Conservation (phyloP, 2,113 vertebrate genomes). For the Platycercus adscitus region DNA sequence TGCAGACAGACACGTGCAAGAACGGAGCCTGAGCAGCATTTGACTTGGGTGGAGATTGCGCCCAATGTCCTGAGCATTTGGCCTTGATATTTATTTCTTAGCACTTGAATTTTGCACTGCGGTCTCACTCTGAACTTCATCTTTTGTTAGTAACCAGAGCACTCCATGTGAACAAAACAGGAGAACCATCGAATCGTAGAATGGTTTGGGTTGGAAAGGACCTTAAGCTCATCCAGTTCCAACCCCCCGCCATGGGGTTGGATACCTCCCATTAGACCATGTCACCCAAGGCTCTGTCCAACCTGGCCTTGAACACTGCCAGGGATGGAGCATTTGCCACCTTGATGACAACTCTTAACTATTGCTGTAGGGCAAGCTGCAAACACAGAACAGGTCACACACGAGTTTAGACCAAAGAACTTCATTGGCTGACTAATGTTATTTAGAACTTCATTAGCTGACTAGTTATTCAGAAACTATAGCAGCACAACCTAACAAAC, state of each 20-base stretch:
- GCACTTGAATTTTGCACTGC: neutral
- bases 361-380: neutral
- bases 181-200: neutral
- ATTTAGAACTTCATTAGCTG: neutral
- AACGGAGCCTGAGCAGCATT: neutral
- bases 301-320: neutral
- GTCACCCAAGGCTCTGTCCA: neutral
- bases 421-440: neutral
- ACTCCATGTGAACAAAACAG: neutral
- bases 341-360: neutral
- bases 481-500: neutral
- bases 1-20: rapidly evolving
- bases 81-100: slow-evolving; percentile 4
- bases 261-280: neutral
- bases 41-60: neutral
- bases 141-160: slow-evolving; percentile 1
- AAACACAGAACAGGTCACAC: neutral
- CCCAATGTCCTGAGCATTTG: neutral
- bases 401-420: neutral
- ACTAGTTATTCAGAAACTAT: neutral
- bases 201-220: neutral
- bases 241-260: neutral
- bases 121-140: neutral
- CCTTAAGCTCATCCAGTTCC: neutral
- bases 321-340: neutral